Conservation (phyloP, 2,888 invertebrate genomes). For the Anorthoa munda region DNA sequence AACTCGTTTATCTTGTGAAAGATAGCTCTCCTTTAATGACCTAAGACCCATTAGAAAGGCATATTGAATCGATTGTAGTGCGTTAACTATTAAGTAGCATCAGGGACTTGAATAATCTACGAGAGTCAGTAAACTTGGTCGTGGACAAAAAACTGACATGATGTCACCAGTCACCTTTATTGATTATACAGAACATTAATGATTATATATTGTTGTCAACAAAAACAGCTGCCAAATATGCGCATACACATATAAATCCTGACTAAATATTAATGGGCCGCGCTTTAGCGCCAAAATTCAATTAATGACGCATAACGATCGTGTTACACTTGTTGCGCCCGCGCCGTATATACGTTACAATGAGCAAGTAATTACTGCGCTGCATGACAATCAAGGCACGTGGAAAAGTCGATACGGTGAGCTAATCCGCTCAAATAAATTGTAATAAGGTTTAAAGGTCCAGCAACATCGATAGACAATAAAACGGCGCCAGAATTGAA, state of each 20-base stretch:
- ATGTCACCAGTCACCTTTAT: slow-evolving; percentile 54
- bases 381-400: slow-evolving; percentile 68
- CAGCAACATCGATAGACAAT: slow-evolving; percentile 63
- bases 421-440: slow-evolving; percentile 52
- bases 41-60: slow-evolving; percentile 72
- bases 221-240: slow-evolving; percentile 71
- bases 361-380: slow-evolving; percentile 67
- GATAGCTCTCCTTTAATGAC: slow-evolving; percentile 79
- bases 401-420: slow-evolving; percentile 57
- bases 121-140: slow-evolving; percentile 16
- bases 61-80: slow-evolving; percentile 47
- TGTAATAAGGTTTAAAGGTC: slow-evolving; percentile 47
- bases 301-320: slow-evolving; percentile 76
- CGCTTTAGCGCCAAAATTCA: slow-evolving; percentile 73
- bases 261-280: slow-evolving; percentile 69
- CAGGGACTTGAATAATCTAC: slow-evolving; percentile 19
- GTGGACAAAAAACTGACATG: slow-evolving; percentile 38
- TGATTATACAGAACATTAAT: slow-evolving; percentile 37
- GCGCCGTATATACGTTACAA: slow-evolving; percentile 69
- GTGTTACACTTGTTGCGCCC: slow-evolving; percentile 73
- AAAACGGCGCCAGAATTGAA: slow-evolving; percentile 82
- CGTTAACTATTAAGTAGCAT: slow-evolving; percentile 47
- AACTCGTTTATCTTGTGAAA: slow-evolving; percentile 80
- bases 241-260: slow-evolving; percentile 73
- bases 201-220: slow-evolving; percentile 62